phyloP scores from a whole-genome alignment of 2,113 vertebrate genomes.

The Halcyon senegalensis region DNA sequence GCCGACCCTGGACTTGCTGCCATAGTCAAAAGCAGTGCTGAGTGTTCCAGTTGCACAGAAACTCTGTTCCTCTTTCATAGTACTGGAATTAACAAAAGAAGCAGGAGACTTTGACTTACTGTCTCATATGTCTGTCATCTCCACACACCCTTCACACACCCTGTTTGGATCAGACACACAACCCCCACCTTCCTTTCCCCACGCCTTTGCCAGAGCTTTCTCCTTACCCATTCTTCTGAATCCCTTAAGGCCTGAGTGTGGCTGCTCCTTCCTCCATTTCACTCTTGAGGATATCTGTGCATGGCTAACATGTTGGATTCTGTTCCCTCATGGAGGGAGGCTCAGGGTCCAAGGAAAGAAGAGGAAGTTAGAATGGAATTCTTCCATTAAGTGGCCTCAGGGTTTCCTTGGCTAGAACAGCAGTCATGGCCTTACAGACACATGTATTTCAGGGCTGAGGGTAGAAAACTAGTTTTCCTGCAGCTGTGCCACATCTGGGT shows the following conservation, averaged over 20 bases:
- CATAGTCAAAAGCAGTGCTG: background rate
- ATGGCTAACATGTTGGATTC: rapidly evolving
- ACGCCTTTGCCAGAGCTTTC: background rate
- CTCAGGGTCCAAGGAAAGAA: background rate
- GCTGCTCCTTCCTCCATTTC: background rate
- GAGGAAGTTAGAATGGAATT: background rate
- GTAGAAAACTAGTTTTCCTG: background rate
- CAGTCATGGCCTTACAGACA: background rate
- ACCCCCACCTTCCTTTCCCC: background rate
- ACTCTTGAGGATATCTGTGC: background rate
- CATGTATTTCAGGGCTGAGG: background rate
- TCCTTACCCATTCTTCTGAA: background rate
- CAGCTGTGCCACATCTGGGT: background rate
- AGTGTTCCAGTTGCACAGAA: background rate
- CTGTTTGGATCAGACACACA: background rate
- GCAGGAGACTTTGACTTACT: background rate
- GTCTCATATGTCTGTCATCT: background rate
- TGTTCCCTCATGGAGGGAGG: background rate
- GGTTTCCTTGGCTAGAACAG: background rate
- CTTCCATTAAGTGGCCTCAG: background rate
- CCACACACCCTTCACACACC: background rate
- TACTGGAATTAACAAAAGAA: background rate
- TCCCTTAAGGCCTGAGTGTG: rapidly evolving
- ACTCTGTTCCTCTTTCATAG: background rate
- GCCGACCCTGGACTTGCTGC: background rate